Base-by-base conservation (phyloP, 30 jellyfish, hydroid and myxozoan genomes). In the Hydractinia echinata region DNA sequence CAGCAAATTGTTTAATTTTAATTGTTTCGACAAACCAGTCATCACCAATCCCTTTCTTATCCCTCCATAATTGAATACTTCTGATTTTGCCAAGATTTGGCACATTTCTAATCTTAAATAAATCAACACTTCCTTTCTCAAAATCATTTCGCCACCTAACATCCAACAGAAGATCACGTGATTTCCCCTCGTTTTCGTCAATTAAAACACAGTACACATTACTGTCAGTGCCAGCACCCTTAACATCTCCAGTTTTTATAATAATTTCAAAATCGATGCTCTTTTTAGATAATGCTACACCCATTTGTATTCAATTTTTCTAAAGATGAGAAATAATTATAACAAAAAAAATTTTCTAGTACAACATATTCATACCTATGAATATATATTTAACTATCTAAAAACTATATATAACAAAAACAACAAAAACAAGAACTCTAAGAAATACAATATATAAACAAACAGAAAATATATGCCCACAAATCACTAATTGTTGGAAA, bases 221-320 rank as follows among this genome's bases (percentile, higher is more conserved):
- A 6, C 95, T 80, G 71, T 87, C 96, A 50, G 98, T 87, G 4
- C 98, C 98, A 69, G 95, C 96, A 39, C 98, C 98, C 61, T 92
- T 92, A 14, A 87, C 94, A 79, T 92, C 98, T 49, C 98, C 98
- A 11, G 98, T 92, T 76, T 92, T 92, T 4, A 86, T 90, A 49
- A 86, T 8, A 5, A 91, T 61, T 86, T 91, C 97, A 74, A 81
- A 91, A 76, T 91, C 97, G 13, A 79, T 79, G 18, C 20, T 84
- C 56, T 51, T 81, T 53, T 88, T 86, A 15, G 97, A 90, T 20
- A 82, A 30, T 54, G 95, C 76, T 21, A 55, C 72, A 2, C 97
- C 97, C 97, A 90, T 90, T 77, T 6, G 69, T 58, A 11, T 58
- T 71, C 55, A 13, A 15, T 13, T 20, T 20, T 13, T 20, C 19